Base-by-base conservation (phyloP, 2,113 vertebrate species). In the Poecilia latipinna region DNA sequence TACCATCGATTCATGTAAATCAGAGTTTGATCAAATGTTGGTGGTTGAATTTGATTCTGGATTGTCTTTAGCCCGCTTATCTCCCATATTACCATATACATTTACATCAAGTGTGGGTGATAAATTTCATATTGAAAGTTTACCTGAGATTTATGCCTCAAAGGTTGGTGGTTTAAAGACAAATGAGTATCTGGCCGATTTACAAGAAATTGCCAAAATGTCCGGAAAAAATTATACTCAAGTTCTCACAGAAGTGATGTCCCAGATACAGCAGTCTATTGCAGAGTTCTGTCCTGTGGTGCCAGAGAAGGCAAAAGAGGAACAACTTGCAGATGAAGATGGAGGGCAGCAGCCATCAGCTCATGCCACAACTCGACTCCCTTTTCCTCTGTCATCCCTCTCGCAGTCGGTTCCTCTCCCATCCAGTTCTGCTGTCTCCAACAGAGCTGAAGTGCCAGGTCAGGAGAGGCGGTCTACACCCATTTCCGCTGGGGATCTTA, bases 211-310 rank as follows among this genome's bases (percentile, higher is more conserved):
- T 61, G 57, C 57, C 57, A 61, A 61, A n/a, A 28, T 61, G 57
- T 61, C 57, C 28, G 57, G 57, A 12, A 28, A 61, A 61, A 61
- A 28, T 12, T 61, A 61, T 12, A 4, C 4, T 24, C 2, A 61
- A 61, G n/a, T 61, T 11, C 57, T n/a, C 57, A 61, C 57, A 61
- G 57, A 61, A 61, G 57, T 61, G n/a, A 61, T 61, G n/a, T 61
- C 12, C 24, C 57, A 61, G 57, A 61, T 61, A 61, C 57, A 61
- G n/a, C 57, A 61, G 57, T 61, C 57, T 61, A 4, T 61, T n/a
- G 57, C 57, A 61, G 57, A 61, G 24, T 61, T n/a, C n/a, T 28
- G 57, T 61, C 57, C 57, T 61, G 57, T 28, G 11, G 57, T 61
- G 6, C 57, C n/a, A 61, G 57, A 0, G 57, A 28, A 61, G n/a